Evolutionary conservation across 2,888 invertebrate genomes (phyloP).

Genomic region (Dimorphilus gyrociliatus): DNA sequence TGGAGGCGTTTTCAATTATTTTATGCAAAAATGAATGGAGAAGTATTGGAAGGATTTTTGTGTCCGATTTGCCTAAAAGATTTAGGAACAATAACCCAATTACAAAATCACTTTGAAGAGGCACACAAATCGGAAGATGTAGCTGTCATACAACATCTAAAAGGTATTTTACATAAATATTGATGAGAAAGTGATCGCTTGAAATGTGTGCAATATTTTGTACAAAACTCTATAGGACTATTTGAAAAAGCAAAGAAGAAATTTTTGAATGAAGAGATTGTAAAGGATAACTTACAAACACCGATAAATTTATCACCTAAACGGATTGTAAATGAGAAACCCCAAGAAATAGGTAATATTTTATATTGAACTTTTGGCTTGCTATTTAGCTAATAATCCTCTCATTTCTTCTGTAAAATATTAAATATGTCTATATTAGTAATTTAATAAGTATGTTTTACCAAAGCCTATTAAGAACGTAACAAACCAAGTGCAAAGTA

Average conservation of each 20-base stretch:
- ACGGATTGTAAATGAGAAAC: too few species aligned
- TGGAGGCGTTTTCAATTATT: too few species aligned
- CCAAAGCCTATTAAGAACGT: too few species aligned
- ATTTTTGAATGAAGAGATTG: constrained; percentile 55
- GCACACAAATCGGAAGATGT: constrained; percentile 50
- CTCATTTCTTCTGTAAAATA: too few species aligned
- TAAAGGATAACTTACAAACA: constrained; percentile 10
- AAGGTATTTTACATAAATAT: constrained; percentile 20
- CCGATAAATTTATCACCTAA: too few species aligned
- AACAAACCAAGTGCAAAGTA: too few species aligned
- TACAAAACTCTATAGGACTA: constrained; percentile 25
- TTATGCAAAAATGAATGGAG: too few species aligned
- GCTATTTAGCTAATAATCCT: too few species aligned
- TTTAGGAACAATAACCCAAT: constrained; percentile 60
- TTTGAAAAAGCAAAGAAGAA: constrained; percentile 74
- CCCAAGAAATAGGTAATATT: too few species aligned
- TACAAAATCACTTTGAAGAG: constrained; percentile 74
- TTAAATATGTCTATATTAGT: too few species aligned
- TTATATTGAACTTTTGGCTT: too few species aligned
- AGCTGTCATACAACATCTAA: constrained; percentile 35
- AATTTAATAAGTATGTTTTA: too few species aligned
- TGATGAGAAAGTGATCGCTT: not conserved
- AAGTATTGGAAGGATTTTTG: constrained; percentile 64
- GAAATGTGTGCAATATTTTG: constrained; percentile 13
- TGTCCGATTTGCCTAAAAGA: constrained; percentile 88